phyloP scores from a whole-genome alignment of 2,888 invertebrate genomes.

The Sipha maydis region DNA sequence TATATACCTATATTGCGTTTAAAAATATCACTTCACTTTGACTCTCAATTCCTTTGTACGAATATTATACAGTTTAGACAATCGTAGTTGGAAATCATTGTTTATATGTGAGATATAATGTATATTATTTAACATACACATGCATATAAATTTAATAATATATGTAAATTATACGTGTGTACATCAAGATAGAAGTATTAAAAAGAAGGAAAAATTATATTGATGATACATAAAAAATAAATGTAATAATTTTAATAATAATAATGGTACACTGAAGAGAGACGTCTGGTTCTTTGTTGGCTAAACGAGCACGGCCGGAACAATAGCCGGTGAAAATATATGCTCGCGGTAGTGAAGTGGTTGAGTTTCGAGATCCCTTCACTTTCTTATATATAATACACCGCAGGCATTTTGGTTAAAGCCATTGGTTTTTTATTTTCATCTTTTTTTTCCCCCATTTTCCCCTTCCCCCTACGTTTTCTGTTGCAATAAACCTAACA shows the following conservation, averaged over 20 bases:
- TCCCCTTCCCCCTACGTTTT: too few relatives aligned
- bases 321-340: conserved; percentile 17
- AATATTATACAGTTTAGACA: not conserved
- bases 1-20: not conserved
- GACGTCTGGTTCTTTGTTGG: not conserved
- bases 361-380: not conserved
- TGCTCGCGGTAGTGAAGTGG: conserved; percentile 26
- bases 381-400: not conserved
- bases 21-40: conserved; percentile 1
- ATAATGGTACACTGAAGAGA: not conserved
- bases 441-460: too few relatives aligned
- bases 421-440: conserved; percentile 13
- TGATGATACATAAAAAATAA: not conserved
- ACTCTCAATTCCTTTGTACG: not conserved
- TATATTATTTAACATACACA: not conserved
- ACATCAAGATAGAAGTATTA: conserved; percentile 18
- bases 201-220: conserved; percentile 26
- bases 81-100: conserved; percentile 9
- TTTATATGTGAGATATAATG: not conserved
- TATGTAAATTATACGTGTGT: not conserved
- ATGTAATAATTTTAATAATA: not conserved
- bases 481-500: not conserved
- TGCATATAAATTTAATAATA: not conserved
- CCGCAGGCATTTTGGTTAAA: conserved; percentile 4
- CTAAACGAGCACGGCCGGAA: conserved; percentile 19